Conservation (phyloP, 2,888 invertebrate species). For the Caenorhabditis sulstoni region DNA sequence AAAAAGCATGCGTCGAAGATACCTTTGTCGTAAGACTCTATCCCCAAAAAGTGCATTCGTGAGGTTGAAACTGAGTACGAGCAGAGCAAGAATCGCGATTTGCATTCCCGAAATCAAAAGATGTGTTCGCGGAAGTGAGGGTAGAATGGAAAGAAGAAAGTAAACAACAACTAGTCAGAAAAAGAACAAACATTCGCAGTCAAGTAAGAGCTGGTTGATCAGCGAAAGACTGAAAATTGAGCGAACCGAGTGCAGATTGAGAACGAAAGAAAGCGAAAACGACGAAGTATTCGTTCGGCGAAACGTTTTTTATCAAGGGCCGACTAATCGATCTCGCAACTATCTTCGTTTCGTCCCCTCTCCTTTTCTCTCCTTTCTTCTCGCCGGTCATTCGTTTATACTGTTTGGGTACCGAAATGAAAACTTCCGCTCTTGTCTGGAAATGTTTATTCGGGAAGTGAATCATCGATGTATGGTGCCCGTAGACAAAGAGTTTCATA, state of each 20-base stretch:
- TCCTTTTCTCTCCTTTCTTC: neutral
- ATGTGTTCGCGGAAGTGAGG: conserved; percentile 26
- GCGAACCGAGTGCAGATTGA: conserved; percentile 21
- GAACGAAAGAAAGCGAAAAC: conserved; percentile 29
- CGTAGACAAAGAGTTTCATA: conserved; percentile 14
- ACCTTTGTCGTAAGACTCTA: conserved; percentile 23
- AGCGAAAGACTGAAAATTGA: neutral
- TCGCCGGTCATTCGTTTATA: conserved; percentile 1
- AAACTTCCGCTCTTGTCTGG: neutral
- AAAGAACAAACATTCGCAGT: conserved; percentile 14
- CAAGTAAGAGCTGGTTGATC: conserved; percentile 19
- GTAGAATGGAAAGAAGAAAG: conserved; percentile 3
- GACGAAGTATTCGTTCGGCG: conserved; percentile 34
- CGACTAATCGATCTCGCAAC: conserved; percentile 41
- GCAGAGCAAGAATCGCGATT: neutral
- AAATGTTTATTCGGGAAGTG: conserved; percentile 42
- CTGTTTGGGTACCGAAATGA: conserved; percentile 32
- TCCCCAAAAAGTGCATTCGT: conserved; percentile 35
- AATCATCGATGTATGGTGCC: conserved; percentile 29
- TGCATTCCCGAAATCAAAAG: conserved; percentile 31
- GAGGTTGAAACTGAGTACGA: neutral
- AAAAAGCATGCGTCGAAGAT: neutral
- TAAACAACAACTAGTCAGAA: conserved; percentile 47
- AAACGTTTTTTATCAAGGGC: conserved; percentile 32
- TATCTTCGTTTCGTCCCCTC: conserved; percentile 18